Base-by-base conservation (phyloP, 2,113 vertebrate genomes). In the Poeciliopsis turrubarensis region DNA sequence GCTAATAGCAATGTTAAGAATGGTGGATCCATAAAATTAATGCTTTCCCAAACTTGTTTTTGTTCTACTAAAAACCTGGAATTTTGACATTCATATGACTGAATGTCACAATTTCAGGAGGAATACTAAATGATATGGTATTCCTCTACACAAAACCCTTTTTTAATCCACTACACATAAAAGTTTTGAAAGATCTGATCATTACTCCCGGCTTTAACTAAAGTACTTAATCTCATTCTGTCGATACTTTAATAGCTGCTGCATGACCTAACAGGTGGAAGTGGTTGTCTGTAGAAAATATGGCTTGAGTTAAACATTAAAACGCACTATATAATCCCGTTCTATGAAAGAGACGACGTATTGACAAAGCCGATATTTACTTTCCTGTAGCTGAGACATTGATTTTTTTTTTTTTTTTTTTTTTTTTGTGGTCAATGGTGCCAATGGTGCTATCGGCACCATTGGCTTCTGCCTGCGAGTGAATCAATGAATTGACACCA, bases 401-500 rank as follows among this genome's bases (percentile, higher is more conserved):
- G 81, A 85, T 57, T 57, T 57, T 57, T 15, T 51, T 22, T 51
- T 47, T 47, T 47, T 22, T 47, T 19, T 15, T 19, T 47, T 51
- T 79, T 81, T 75, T 79, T 66, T 54, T 68, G 54, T 30, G 57
- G 51, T 66, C 31, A 4, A 11, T 22, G 41, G 60, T 72, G 60
- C 75, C 74, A 70, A 81, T 47, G 27, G 72, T 51, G 77, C 79
- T 70, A 80, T 86, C 70, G 86, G 84, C 91, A 79, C 87, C 75
- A 88, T 78, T 65, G 70, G 78, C 85, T 75, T 39, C 54, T 61
- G 73, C 26, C 29, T 41, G 47, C 47, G 60, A 78, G 62, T 17
- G 64, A 89, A 92, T 94, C 88, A 32, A 92, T 92, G 84, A 79
- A 84, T 89, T 44, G 85, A 89, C 75, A 73, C 65, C 5, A 12